Evolutionary conservation across 2,888 invertebrate species (phyloP), one percentile per base, ranked within the genome.

Genomic region (Brachyptera putata): DNA sequence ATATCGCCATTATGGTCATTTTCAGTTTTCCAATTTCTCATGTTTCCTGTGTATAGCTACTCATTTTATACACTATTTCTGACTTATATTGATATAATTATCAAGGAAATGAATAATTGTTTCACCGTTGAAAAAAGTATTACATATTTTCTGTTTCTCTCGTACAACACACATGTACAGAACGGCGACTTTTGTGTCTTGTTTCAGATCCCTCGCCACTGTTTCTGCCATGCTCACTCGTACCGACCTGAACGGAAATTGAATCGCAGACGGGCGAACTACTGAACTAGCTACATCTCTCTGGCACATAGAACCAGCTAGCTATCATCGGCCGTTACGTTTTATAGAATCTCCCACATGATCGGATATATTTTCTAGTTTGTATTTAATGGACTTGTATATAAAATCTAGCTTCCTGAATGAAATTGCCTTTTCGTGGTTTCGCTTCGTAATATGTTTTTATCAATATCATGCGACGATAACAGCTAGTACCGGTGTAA

Each of bases 361-460:
- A 30, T 5, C 5, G 30, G 30, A 30, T 30, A 43, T 43, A 43
- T 43, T 18, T 37, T 43, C 16, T 21, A 43, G 43, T 53, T 22
- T 50, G 25, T 50, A 50, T 53, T 53, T 53, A 53, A 36, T 53
- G 37, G 53, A 53, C 53, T 7, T 53, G 16, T 34, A 49, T 53
- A 18, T 34, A 53, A 14, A 53, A 36, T 21, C 16, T 53, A 36
- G 16, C 24, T 36, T 53, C 53, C 53, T 53, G 53, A 53, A 34
- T 18, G 34, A 34, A 53, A 53, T 53, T 53, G 36, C 53, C 36
- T 36, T 53, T 36, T 53, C 43, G 53, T 14, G 53, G 53, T 53
- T 16, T 34, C 1, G 53, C 53, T 34, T 14, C 4, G n/a, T n/a
- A n/a, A n/a, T n/a, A n/a, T n/a, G n/a, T n/a, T 36, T 34, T 53